A percentile compares a stretch with the other conserved stretches of the same genome.
These are phyloP conservation scores for Zosterops pallidus DNA, from an alignment of 2,113 vertebrate genomes.

Conservation along the genomic window DNA sequence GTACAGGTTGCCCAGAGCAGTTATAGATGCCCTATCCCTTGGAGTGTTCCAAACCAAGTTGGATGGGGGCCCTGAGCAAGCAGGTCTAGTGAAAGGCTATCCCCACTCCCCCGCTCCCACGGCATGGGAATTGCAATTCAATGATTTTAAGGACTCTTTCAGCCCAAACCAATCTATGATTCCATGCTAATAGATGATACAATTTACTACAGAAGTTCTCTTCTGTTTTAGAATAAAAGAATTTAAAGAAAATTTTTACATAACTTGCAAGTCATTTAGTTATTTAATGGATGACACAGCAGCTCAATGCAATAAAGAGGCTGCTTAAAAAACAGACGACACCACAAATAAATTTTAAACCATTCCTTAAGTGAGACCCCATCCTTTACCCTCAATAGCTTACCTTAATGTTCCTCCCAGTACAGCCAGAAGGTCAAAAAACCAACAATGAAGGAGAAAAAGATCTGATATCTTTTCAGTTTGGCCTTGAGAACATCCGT, in stretches of 20 bases:
- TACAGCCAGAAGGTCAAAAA: neutral
- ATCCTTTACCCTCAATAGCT: neutral
- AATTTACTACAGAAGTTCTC: neutral
- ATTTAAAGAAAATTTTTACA: neutral
- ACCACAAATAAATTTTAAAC: neutral
- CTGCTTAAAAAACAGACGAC: neutral
- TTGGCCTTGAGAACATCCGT: neutral
- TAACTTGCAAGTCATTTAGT: neutral
- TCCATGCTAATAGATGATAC: neutral
- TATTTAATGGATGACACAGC: neutral
- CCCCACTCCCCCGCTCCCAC: rapidly evolving
- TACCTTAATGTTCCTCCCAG: neutral
- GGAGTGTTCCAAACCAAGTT: neutral
- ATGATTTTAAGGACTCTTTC: neutral
- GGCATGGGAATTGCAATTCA: neutral
- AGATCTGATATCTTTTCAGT: neutral
- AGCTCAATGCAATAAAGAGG: neutral
- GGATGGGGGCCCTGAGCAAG: neutral
- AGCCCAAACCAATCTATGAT: neutral
- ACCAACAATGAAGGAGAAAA: neutral
- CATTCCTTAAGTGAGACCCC: neutral
- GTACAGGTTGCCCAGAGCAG: neutral
- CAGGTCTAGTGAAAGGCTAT: neutral
- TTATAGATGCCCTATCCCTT: neutral
- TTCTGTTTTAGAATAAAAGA: neutral